A percentile compares a stretch with the other conserved stretches of the same genome.
Conservation (phyloP, 1,140 invertebrate genomes). For the Nasonia vitripennis region DNA sequence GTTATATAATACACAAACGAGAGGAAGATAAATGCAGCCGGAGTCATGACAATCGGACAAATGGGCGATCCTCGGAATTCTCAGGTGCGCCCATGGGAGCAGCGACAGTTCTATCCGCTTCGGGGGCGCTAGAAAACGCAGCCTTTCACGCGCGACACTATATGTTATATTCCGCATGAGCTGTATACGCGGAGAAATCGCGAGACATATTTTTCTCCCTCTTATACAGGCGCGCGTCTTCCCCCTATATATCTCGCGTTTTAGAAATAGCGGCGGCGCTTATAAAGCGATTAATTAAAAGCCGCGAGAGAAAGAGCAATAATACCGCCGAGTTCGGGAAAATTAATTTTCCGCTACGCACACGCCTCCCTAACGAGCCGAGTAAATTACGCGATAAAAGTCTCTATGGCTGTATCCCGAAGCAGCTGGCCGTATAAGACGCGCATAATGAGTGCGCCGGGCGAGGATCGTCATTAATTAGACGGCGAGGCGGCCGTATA, state of each 20-base stretch:
- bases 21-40: slow-evolving; percentile 37
- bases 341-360: not conserved
- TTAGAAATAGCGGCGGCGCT: too few relatives aligned
- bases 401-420: not conserved
- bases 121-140: slow-evolving; percentile 22
- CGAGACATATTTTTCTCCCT: too few relatives aligned
- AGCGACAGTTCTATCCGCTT: slow-evolving; percentile 36
- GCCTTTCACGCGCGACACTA: slow-evolving; percentile 36
- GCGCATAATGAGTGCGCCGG: too few relatives aligned
- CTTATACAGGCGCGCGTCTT: too few relatives aligned
- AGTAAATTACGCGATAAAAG: not conserved
- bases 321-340: not conserved
- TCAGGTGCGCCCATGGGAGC: slow-evolving; percentile 45
- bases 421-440: too few relatives aligned
- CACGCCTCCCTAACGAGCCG: slow-evolving; percentile 5
- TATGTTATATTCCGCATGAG: too few relatives aligned
- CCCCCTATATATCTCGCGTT: too few relatives aligned
- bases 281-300: too few relatives aligned
- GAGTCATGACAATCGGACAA: slow-evolving; percentile 37
- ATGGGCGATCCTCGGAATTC: slow-evolving; percentile 47
- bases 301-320: too few relatives aligned
- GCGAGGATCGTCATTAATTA: too few relatives aligned
- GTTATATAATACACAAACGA: slow-evolving; percentile 35
- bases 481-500: not conserved
- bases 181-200: not conserved